phyloP scores from a whole-genome alignment of 2,888 invertebrate species.

The Ennomos erosarius region DNA sequence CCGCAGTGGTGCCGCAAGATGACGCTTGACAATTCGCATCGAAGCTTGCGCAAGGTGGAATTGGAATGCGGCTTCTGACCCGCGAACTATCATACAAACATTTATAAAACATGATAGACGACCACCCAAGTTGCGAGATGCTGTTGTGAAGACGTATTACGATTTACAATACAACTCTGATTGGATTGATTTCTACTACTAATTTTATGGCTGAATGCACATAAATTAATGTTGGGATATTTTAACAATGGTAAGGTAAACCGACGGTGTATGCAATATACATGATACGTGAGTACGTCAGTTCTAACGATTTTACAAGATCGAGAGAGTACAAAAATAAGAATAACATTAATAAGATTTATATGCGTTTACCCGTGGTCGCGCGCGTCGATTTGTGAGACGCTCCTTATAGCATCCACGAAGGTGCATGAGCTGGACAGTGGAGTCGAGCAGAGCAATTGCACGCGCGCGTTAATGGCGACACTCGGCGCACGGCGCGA shows the following conservation, averaged over 20 bases:
- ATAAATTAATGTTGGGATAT: conserved; percentile 48
- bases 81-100: conserved; percentile 61
- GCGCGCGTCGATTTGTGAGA: conserved; percentile 79
- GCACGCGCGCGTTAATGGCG: conserved; percentile 83
- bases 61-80: conserved; percentile 74
- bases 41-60: conserved; percentile 59
- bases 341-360: conserved; percentile 82
- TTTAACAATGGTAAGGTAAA: conserved; percentile 55
- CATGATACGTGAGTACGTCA: conserved; percentile 44
- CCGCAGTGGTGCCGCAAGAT: conserved; percentile 46
- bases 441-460: conserved; percentile 67
- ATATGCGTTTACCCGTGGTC: conserved; percentile 75
- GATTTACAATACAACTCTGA: conserved; percentile 73
- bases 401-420: conserved; percentile 70
- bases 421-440: conserved; percentile 49
- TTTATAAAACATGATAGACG: conserved; percentile 64
- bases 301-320: conserved; percentile 74
- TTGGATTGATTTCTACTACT: conserved; percentile 62
- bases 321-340: conserved; percentile 75
- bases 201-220: conserved; percentile 55
- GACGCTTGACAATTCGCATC: conserved; percentile 72
- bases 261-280: conserved; percentile 10
- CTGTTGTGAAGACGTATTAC: conserved; percentile 56
- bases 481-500: conserved; percentile 81
- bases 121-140: conserved; percentile 71